phyloP scores from a whole-genome alignment of 2,797 vertebrate genomes.

The Sternotherus odoratus region DNA sequence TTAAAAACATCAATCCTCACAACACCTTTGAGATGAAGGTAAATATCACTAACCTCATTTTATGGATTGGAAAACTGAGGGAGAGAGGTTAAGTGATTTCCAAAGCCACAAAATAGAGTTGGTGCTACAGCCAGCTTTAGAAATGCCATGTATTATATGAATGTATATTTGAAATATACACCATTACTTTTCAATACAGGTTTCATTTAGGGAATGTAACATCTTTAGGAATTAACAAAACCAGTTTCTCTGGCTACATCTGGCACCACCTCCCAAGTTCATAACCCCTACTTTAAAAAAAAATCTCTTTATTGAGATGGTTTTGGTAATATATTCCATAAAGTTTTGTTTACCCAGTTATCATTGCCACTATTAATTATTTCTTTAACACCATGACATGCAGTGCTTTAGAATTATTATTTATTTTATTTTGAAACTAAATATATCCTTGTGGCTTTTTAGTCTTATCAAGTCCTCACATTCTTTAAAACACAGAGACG shows the following conservation, averaged over 20 bases:
- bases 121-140: neutral
- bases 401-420: neutral
- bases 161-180: neutral
- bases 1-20: neutral
- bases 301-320: neutral
- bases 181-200: neutral
- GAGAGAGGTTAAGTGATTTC: neutral
- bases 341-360: neutral
- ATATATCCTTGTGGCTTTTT: neutral
- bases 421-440: neutral
- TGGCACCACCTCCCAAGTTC: neutral
- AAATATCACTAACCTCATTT: neutral
- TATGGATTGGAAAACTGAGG: neutral
- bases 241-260: neutral
- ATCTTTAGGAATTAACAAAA: neutral
- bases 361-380: neutral
- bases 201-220: neutral
- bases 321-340: neutral
- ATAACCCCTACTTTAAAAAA: neutral
- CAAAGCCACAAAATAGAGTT: neutral
- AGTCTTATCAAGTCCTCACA: neutral
- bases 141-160: neutral
- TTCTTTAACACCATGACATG: neutral
- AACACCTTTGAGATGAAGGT: neutral
- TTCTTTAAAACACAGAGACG: neutral